Conservation (phyloP, 2,888 invertebrate genomes). For the Drosophila neonasuta region DNA sequence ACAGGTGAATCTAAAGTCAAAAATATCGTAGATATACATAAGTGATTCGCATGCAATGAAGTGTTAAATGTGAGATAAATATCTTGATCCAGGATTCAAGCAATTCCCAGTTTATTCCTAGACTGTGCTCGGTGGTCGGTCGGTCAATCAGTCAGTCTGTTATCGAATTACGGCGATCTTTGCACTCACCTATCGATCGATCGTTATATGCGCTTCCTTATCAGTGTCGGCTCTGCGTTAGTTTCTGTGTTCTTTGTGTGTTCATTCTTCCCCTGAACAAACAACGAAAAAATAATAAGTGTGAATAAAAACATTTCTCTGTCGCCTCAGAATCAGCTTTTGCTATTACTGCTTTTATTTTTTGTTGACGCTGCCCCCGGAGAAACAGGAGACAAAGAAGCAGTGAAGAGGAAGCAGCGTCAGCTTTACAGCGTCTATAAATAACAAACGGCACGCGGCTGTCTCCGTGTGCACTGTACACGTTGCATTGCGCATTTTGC, state of each 20-base stretch:
- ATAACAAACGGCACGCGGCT: slow-evolving; percentile 75
- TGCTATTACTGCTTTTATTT: slow-evolving; percentile 19
- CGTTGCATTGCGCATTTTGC: slow-evolving; percentile 7
- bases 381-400: slow-evolving; percentile 4
- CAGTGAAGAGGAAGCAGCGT: slow-evolving; percentile 11
- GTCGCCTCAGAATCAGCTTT: background rate
- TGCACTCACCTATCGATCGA: slow-evolving; percentile 41
- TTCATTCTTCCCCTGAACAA: slow-evolving; percentile 30
- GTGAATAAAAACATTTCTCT: slow-evolving; percentile 1
- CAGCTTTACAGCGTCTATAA: slow-evolving; percentile 53
- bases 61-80: background rate
- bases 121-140: background rate
- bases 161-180: slow-evolving; percentile 56
- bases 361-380: slow-evolving; percentile 27
- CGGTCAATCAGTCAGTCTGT: slow-evolving; percentile 21
- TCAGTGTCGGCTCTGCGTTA: slow-evolving; percentile 48
- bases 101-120: too few species aligned
- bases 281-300: slow-evolving; percentile 32
- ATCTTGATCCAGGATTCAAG: too few species aligned
- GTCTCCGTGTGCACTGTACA: slow-evolving; percentile 39
- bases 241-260: slow-evolving; percentile 27
- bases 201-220: slow-evolving; percentile 53
- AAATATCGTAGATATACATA: background rate
- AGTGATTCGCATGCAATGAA: background rate
- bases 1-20: slow-evolving; percentile 37